Conservation (phyloP, 2,888 invertebrate species). For the Agrotis clavis region DNA sequence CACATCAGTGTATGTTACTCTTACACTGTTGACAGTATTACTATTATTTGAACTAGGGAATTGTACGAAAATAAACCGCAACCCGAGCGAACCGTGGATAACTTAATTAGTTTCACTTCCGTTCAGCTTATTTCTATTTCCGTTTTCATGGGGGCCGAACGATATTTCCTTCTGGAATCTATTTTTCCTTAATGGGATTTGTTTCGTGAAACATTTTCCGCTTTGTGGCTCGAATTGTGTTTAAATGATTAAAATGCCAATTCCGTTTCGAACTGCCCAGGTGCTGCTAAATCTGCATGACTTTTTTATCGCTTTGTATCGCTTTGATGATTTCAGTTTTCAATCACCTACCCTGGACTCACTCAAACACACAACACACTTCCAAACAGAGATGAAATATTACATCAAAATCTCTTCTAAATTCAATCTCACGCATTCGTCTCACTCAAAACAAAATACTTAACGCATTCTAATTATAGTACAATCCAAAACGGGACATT, state of each 20-base stretch:
- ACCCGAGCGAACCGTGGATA: slow-evolving; percentile 86
- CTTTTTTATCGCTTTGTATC: background rate
- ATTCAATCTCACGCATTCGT: slow-evolving; percentile 34
- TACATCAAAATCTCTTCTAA: slow-evolving; percentile 1
- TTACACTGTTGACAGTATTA: slow-evolving; percentile 87
- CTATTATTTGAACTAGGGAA: slow-evolving; percentile 85
- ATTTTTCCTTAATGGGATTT: slow-evolving; percentile 89
- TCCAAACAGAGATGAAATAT: slow-evolving; percentile 9
- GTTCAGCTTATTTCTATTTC: slow-evolving; percentile 90
- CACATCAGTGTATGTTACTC: slow-evolving; percentile 84
- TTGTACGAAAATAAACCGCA: slow-evolving; percentile 88
- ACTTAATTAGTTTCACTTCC: slow-evolving; percentile 91
- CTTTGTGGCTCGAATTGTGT: slow-evolving; percentile 72
- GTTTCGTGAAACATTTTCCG: slow-evolving; percentile 79
- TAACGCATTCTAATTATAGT: slow-evolving; percentile 57
- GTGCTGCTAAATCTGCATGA: slow-evolving; percentile 55
- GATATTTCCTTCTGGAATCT: slow-evolving; percentile 85
- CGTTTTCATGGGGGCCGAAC: slow-evolving; percentile 85
- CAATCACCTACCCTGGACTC: background rate
- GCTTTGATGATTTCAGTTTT: background rate
- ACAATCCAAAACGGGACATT: slow-evolving; percentile 57
- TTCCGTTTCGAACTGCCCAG: slow-evolving; percentile 70
- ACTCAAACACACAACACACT: too few species aligned
- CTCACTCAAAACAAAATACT: slow-evolving; percentile 50
- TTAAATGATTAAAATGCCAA: slow-evolving; percentile 81